Conservation (phyloP, 2,113 vertebrate genomes). For the Chlamydotis undulata region DNA sequence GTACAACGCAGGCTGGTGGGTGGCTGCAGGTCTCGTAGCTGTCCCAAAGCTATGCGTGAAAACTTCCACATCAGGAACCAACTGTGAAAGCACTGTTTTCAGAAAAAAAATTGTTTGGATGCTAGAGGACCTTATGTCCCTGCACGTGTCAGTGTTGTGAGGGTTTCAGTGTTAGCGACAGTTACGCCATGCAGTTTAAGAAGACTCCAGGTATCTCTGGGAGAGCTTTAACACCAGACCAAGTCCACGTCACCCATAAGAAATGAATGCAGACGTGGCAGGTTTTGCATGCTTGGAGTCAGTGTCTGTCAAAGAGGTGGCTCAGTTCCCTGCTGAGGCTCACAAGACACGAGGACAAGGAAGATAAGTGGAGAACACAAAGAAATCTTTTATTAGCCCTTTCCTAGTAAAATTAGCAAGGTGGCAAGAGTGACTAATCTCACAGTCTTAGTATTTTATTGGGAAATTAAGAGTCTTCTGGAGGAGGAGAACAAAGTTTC, state of each 20-base stretch:
- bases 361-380: not conserved
- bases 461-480: not conserved
- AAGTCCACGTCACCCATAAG: not conserved
- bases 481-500: not conserved
- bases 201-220: not conserved
- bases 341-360: not conserved
- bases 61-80: not conserved
- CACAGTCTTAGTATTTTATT: not conserved
- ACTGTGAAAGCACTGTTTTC: fast-evolving
- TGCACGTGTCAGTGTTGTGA: fast-evolving
- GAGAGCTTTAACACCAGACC: not conserved
- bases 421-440: not conserved
- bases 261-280: fast-evolving
- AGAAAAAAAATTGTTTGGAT: not conserved
- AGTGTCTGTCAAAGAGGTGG: not conserved
- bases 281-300: not conserved
- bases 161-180: fast-evolving
- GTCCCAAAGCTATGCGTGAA: fast-evolving
- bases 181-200: fast-evolving
- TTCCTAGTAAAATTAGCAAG: not conserved
- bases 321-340: not conserved
- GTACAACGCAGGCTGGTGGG: not conserved
- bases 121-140: not conserved
- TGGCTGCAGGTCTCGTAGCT: not conserved
- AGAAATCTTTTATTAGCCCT: not conserved